Conservation (phyloP, 2,113 vertebrate genomes). For the Saguinus imperator region DNA sequence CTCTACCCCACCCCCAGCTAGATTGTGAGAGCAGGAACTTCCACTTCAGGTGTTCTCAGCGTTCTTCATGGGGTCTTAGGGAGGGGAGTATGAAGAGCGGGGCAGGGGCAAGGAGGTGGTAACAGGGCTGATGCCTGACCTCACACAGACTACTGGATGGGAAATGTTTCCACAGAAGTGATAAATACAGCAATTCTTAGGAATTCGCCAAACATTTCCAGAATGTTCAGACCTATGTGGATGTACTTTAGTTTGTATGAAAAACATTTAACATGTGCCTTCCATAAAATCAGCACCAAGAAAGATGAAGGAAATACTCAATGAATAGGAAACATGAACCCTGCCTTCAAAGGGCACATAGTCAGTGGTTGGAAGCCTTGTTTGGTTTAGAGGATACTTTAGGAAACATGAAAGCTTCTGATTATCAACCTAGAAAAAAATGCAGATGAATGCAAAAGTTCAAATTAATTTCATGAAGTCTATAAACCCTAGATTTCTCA, state of each 20-base stretch:
- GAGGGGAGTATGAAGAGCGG: accelerated
- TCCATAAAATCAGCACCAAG: not conserved
- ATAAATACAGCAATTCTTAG: not conserved
- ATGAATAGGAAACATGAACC: not conserved
- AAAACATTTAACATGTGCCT: not conserved
- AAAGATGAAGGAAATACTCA: not conserved
- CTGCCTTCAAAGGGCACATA: not conserved
- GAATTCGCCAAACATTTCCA: not conserved
- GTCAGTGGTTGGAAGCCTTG: not conserved
- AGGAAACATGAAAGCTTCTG: not conserved
- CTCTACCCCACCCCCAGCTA: not conserved
- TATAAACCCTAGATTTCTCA: not conserved
- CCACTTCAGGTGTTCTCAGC: not conserved
- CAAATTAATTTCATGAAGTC: not conserved
- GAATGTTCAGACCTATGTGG: too few relatives aligned
- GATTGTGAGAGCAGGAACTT: not conserved
- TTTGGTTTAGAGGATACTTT: not conserved
- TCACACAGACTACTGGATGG: not conserved
- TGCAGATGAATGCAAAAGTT: not conserved
- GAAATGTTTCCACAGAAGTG: not conserved
- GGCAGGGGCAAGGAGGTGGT: too few relatives aligned
- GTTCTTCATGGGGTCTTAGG: not conserved
- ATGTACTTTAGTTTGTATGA: not conserved
- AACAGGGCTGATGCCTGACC: not conserved
- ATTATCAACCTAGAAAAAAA: not conserved